phyloP scores from a whole-genome alignment of 1,140 invertebrate species.

The Platorchestia sp. region DNA sequence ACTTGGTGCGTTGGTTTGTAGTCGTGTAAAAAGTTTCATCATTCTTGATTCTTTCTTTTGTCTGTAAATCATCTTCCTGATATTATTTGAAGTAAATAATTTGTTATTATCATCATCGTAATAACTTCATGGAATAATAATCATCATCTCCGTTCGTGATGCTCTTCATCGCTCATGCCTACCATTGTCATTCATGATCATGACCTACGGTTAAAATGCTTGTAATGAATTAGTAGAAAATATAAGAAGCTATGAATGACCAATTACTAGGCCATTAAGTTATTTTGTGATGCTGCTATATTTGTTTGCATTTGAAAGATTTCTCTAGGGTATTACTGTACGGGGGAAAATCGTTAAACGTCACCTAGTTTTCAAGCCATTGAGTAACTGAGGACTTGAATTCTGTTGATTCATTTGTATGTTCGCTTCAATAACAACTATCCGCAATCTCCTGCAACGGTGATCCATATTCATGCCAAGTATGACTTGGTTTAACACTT shows the following conservation, averaged over 20 bases:
- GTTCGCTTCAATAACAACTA: neutral
- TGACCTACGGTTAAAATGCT: slow-evolving; percentile 1
- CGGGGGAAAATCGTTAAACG: too few relatives aligned
- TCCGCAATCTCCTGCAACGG: neutral
- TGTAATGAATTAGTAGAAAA: slow-evolving; percentile 11
- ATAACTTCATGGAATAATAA: slow-evolving; percentile 7
- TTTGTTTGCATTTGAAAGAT: neutral
- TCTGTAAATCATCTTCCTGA: neutral
- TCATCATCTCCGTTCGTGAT: neutral
- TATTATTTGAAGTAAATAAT: slow-evolving; percentile 26
- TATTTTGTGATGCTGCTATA: neutral
- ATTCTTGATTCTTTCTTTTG: neutral
- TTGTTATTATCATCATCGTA: neutral
- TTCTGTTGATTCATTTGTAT: neutral
- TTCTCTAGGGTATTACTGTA: neutral
- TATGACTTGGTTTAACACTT: neutral
- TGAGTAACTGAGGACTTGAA: neutral
- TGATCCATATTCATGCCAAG: neutral
- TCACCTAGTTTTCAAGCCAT: neutral
- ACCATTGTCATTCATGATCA: slow-evolving; percentile 11
- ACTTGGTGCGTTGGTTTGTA: neutral
- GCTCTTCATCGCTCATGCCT: neutral
- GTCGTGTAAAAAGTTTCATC: neutral
- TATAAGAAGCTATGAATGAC: slow-evolving; percentile 13
- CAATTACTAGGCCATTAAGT: neutral